Conservation (phyloP, 2,113 vertebrate genomes). For the Capreolus pygargus region DNA sequence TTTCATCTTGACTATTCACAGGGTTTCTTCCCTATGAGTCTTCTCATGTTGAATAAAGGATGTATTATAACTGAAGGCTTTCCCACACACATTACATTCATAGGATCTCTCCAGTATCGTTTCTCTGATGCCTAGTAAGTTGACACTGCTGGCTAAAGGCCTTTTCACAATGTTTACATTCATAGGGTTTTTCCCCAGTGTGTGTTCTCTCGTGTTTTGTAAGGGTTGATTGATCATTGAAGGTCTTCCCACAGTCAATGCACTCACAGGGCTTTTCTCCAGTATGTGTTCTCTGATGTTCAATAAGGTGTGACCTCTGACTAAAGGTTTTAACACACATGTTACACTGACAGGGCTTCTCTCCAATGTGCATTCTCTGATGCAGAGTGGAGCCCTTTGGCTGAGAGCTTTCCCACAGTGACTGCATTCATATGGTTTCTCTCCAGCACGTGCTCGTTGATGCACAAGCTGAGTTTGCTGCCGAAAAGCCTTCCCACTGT, state of each 20-base stretch:
- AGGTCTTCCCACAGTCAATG: background rate
- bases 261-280: slow-evolving; percentile 5
- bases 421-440: background rate
- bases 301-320: background rate
- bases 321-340: background rate
- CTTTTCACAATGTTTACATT: background rate
- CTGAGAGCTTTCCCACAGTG: background rate
- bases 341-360: background rate
- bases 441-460: background rate
- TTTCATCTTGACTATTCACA: background rate
- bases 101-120: background rate
- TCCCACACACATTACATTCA: background rate
- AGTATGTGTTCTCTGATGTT: slow-evolving; percentile 22
- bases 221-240: background rate
- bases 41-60: slow-evolving; percentile 17
- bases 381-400: background rate
- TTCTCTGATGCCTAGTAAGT: slow-evolving; percentile 8
- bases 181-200: background rate
- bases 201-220: background rate
- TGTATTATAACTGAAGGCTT: background rate
- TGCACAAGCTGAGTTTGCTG: background rate
- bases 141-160: background rate
- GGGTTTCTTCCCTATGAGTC: background rate
- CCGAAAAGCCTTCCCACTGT: slow-evolving; percentile 5
- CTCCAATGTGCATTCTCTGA: background rate